Evolutionary conservation across 2,113 vertebrate genomes (phyloP).

Genomic region (Ariopsis seemanni): DNA sequence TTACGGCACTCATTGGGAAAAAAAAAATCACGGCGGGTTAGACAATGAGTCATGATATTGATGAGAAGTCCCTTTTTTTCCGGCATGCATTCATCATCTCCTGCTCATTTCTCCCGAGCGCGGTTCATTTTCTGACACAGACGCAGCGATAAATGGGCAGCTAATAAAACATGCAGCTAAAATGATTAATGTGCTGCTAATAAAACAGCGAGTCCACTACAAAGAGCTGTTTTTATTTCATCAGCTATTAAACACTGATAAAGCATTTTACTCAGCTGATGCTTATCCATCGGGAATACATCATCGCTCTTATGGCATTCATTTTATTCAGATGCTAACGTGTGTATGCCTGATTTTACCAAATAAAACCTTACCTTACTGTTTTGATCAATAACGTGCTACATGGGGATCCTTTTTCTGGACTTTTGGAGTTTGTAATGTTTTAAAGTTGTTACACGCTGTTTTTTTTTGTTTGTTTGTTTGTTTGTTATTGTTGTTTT

Average conservation of each 20-base stretch:
- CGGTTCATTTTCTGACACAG: conserved; percentile 34
- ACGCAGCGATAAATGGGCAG: conserved; percentile 29
- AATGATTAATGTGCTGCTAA: conserved; percentile 29
- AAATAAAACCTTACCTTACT: background rate
- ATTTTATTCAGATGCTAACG: background rate
- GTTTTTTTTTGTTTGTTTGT: no score
- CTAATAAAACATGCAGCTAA: conserved; percentile 30
- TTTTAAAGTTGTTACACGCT: no score
- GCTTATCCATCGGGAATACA: background rate
- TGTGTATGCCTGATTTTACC: background rate
- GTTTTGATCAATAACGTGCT: background rate
- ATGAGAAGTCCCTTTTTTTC: conserved; percentile 39
- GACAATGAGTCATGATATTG: conserved; percentile 52
- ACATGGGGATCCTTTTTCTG: background rate
- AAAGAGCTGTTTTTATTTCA: conserved; percentile 11
- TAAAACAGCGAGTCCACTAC: background rate
- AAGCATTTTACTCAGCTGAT: background rate
- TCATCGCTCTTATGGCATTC: background rate
- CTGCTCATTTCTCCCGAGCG: conserved; percentile 24
- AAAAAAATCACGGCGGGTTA: conserved; percentile 28
- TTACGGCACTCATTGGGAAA: background rate
- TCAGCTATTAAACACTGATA: conserved; percentile 4
- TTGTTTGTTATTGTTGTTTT: no score
- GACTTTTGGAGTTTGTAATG: no score
- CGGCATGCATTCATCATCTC: conserved; percentile 37